Percentiles rank a stretch among this genome's conserved stretches.
Evolutionary conservation across 2,797 vertebrate species (phyloP).

Genomic region (Eutrigla gurnardus): DNA sequence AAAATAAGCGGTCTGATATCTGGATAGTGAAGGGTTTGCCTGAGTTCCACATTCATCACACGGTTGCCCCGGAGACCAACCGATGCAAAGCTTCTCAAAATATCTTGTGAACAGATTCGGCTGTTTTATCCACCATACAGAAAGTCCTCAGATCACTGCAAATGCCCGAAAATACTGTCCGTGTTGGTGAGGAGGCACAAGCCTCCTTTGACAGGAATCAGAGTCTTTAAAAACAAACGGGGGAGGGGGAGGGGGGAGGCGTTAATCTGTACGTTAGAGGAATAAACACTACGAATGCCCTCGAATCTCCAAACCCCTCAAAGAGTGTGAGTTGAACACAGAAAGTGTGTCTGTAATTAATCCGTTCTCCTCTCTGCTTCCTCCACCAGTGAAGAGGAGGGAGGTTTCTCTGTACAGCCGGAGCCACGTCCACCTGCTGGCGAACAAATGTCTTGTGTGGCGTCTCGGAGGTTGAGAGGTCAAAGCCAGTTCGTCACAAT

Average conservation of each 20-base stretch:
- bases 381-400: slow-evolving; percentile 5
- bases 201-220: slow-evolving; percentile 31
- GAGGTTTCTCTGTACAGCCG: slow-evolving; percentile 39
- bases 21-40: slow-evolving; percentile 66
- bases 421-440: not conserved
- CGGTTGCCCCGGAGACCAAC: slow-evolving; percentile 27
- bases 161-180: slow-evolving; percentile 77
- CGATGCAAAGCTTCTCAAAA: slow-evolving; percentile 32
- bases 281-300: slow-evolving; percentile 22
- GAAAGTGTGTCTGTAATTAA: slow-evolving; percentile 45
- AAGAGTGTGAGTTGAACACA: slow-evolving; percentile 14
- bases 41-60: slow-evolving; percentile 73
- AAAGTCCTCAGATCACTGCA: slow-evolving; percentile 54
- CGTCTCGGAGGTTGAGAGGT: not conserved
- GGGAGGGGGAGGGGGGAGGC: slow-evolving; percentile 45
- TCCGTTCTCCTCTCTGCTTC: slow-evolving; percentile 50
- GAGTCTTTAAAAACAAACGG: slow-evolving; percentile 23
- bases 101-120: slow-evolving; percentile 40
- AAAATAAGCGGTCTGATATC: slow-evolving; percentile 45
- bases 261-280: slow-evolving; percentile 33
- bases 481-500: slow-evolving; percentile 10
- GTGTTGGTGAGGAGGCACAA: slow-evolving; percentile 37
- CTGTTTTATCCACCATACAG: slow-evolving; percentile 24
- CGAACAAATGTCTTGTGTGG: not conserved
- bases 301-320: slow-evolving; percentile 22